Conservation (phyloP, 2,797 vertebrate species). For the Lateolabrax maculatus region DNA sequence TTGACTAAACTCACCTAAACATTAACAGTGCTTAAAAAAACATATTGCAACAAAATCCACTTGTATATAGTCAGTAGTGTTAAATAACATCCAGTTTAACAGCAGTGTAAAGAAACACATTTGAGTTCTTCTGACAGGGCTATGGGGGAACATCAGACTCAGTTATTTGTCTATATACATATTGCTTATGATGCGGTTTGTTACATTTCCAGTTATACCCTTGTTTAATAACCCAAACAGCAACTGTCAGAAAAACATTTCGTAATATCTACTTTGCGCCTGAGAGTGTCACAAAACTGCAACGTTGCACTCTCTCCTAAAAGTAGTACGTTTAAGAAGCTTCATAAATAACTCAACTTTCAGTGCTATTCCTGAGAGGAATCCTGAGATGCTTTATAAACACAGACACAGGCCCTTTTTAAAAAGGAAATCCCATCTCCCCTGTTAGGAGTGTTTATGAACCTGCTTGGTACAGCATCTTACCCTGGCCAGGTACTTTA, state of each 20-base stretch:
- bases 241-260: background rate
- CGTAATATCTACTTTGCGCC: background rate
- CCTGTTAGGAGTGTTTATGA: background rate
- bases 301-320: background rate
- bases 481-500: slow-evolving; percentile 96
- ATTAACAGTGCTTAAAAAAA: background rate
- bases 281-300: background rate
- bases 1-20: background rate
- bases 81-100: background rate
- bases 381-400: background rate
- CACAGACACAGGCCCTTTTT: background rate
- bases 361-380: background rate
- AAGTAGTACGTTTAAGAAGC: background rate
- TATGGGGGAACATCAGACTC: background rate
- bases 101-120: no score
- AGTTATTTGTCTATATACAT: background rate
- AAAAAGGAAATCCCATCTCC: background rate
- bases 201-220: background rate
- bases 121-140: background rate
- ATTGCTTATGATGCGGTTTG: background rate
- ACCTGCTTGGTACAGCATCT: slow-evolving; percentile 60
- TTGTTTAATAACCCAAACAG: background rate
- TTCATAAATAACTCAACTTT: background rate
- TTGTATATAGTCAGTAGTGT: background rate
- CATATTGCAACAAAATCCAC: background rate